Conservation (phyloP, 2,797 vertebrate species). For the Acrossocheilus fasciatus region DNA sequence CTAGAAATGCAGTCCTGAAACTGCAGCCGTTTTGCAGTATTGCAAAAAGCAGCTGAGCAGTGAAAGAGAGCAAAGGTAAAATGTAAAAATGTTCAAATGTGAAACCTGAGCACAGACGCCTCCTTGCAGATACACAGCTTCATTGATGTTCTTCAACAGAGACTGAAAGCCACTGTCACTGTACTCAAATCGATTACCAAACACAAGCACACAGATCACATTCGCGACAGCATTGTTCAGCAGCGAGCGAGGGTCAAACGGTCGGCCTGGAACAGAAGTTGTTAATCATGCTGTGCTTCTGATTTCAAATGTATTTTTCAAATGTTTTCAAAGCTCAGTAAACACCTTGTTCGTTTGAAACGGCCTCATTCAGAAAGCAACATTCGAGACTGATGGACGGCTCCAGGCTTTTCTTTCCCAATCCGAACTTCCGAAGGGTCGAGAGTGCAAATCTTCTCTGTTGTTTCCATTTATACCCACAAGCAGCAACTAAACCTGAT, state of each 20-base stretch:
- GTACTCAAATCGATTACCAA: conserved; percentile 39
- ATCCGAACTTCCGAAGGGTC: background rate
- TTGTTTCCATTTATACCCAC: background rate
- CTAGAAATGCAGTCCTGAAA: too few relatives aligned
- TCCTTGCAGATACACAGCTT: conserved; percentile 51
- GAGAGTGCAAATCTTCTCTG: background rate
- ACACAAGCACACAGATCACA: conserved; percentile 58
- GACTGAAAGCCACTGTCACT: conserved; percentile 53
- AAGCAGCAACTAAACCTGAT: background rate
- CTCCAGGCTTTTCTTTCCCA: background rate
- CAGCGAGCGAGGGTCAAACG: conserved; percentile 54
- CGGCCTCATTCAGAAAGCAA: background rate
- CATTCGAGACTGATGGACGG: background rate
- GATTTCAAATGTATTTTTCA: background rate
- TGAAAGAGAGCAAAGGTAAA: background rate
- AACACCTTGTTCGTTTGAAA: background rate
- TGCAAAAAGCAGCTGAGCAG: conserved; percentile 4
- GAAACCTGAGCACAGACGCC: conserved; percentile 60
- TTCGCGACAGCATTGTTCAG: conserved; percentile 58
- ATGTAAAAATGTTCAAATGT: background rate
- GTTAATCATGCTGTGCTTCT: background rate
- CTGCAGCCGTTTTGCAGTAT: too few relatives aligned
- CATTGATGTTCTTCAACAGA: conserved; percentile 53
- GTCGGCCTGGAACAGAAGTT: conserved; percentile 33
- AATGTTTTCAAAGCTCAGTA: background rate